These are phyloP conservation scores for Teinopalpus imperialis DNA, from an alignment of 2,888 invertebrate species.

Conservation along the genomic window DNA sequence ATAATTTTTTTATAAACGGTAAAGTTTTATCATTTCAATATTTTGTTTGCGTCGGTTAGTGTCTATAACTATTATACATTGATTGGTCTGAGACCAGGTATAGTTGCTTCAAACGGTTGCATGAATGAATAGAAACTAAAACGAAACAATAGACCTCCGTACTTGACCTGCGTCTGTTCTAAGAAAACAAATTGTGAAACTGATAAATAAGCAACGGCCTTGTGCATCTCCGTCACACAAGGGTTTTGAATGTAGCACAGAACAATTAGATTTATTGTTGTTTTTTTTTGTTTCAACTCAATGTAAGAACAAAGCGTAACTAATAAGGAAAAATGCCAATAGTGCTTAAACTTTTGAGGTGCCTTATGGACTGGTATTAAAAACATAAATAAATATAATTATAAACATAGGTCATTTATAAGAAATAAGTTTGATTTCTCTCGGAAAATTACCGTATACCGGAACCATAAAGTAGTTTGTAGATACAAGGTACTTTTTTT, in stretches of 20 bases:
- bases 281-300: slow-evolving; percentile 12
- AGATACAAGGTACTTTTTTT: too few relatives aligned
- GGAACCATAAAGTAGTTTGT: too few relatives aligned
- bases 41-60: too few relatives aligned
- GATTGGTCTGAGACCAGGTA: slow-evolving; percentile 3
- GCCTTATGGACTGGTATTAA: too few relatives aligned
- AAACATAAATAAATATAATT: too few relatives aligned
- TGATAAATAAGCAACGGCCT: slow-evolving; percentile 21
- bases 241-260: slow-evolving; percentile 17
- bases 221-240: slow-evolving; percentile 12
- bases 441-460: too few relatives aligned
- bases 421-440: too few relatives aligned
- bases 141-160: slow-evolving; percentile 24
- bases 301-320: not conserved
- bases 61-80: too few relatives aligned
- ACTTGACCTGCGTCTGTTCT: slow-evolving; percentile 24
- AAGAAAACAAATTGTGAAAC: slow-evolving; percentile 25
- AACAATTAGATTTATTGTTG: slow-evolving; percentile 24
- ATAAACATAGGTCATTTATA: too few relatives aligned
- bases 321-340: slow-evolving; percentile 14
- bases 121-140: slow-evolving; percentile 26
- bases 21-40: too few relatives aligned
- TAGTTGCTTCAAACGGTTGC: slow-evolving; percentile 6
- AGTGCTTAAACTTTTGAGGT: slow-evolving; percentile 1
- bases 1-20: too few relatives aligned